Conservation (phyloP, 2,113 vertebrate genomes). For the Gallinago jamesoni region DNA sequence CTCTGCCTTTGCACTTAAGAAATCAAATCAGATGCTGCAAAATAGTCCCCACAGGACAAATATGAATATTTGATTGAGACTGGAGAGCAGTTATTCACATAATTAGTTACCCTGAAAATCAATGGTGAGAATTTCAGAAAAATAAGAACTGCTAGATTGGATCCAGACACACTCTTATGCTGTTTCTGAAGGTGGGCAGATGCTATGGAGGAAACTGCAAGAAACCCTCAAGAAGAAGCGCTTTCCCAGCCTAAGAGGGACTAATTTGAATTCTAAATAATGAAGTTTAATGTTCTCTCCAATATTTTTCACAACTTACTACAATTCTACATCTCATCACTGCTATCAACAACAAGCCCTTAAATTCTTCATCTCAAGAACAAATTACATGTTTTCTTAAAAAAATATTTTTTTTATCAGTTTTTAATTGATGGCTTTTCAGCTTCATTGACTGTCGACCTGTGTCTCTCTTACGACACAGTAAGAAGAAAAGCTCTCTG, state of each 20-base stretch:
- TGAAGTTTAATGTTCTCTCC: background rate
- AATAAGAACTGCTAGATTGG: background rate
- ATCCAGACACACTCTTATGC: background rate
- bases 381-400: background rate
- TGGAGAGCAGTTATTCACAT: background rate
- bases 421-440: background rate
- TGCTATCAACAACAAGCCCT: background rate
- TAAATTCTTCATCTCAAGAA: background rate
- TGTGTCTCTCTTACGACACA: background rate
- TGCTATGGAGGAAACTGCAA: background rate
- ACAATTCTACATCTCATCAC: background rate
- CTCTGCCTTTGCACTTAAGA: background rate
- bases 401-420: background rate
- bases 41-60: background rate
- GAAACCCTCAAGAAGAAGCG: background rate
- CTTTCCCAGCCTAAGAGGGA: background rate
- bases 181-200: background rate
- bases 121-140: background rate
- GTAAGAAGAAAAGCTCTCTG: background rate
- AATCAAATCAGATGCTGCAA: background rate
- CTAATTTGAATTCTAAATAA: background rate
- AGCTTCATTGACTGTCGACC: background rate
- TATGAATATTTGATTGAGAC: background rate
- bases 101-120: conserved; percentile 19
- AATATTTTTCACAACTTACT: background rate